Conservation (phyloP, 1,140 invertebrate species). For the Conopomorpha cramerella region DNA sequence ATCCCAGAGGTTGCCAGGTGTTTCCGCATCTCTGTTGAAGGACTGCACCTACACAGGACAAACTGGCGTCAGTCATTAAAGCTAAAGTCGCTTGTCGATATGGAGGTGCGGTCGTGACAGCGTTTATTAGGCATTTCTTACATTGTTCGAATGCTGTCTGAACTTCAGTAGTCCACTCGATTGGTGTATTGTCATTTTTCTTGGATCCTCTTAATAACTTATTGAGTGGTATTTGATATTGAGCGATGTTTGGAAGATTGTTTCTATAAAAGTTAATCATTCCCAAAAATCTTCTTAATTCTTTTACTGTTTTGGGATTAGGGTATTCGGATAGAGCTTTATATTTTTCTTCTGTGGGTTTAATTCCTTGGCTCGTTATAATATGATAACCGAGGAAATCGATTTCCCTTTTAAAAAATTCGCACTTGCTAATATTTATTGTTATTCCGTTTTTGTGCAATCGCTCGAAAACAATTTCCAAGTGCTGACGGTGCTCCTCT, state of each 20-base stretch:
- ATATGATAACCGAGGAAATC: conserved; percentile 15
- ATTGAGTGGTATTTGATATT: conserved; percentile 8
- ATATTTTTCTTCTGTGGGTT: conserved; percentile 8
- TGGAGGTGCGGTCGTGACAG: too few species aligned
- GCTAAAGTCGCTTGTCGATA: too few species aligned
- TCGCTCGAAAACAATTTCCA: neutral
- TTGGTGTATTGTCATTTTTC: too few species aligned
- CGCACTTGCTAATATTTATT: conserved; percentile 10
- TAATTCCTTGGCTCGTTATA: conserved; percentile 7
- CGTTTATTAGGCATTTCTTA: too few species aligned
- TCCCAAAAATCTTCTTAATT: conserved; percentile 9
- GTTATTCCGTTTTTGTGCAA: neutral
- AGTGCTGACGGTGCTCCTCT: neutral
- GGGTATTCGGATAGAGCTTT: conserved; percentile 9
- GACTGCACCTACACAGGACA: too few species aligned
- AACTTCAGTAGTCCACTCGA: too few species aligned
- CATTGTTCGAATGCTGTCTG: too few species aligned
- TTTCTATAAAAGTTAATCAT: conserved; percentile 14
- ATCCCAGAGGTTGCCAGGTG: too few species aligned
- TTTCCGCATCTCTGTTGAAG: too few species aligned
- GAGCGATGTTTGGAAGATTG: conserved; percentile 9
- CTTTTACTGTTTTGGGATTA: conserved; percentile 7
- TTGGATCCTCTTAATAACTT: conserved; percentile 1
- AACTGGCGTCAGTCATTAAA: too few species aligned
- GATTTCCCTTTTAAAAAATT: conserved; percentile 10